Evolutionary conservation across 1,140 invertebrate species (phyloP), one percentile per base, ranked within the genome.

Genomic region (Onthophagus taurus): DNA sequence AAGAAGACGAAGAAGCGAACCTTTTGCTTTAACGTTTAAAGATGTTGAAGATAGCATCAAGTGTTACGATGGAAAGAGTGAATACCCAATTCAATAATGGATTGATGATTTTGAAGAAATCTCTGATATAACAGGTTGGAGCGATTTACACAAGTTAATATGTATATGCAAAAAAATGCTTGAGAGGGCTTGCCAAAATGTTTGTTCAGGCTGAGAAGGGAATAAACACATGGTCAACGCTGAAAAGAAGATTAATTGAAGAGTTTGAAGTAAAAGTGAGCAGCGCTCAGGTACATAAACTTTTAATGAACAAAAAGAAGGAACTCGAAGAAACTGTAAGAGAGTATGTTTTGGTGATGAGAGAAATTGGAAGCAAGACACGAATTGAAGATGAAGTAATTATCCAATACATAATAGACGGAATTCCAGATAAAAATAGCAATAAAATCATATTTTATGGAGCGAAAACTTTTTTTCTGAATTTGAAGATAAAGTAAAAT

Each of bases 321-420:
- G 26, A 29, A 30, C 17, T 29, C 11, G 35, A 39, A 4, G 49
- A 55, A 34, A 43, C 36, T 12, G 49, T 50, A 24, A 50, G 54
- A 47, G 47, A 50, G 18, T 59, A 58, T 38, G 20, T 42, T 2
- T 50, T 58, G 33, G 38, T 42, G 6, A 58, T 58, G 52, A 34
- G 50, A 18, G 50, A 58, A 43, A 58, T 61, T 12, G 59, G 50
- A 12, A 53, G 46, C 45, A 47, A 51, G 41, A 37, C 42, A 0
- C 19, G 41, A 16, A 44, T 60, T 1, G 54, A 61, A 20, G n/a
- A 20, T 1, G 45, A 43, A 30, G 36, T 46, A 13, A 20, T 53
- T 4, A 59, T 60, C 14, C 50, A 55, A 50, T 58, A 59, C 23
- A 57, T 61, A 3, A 53, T 58, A 14, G 50, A 60, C 7, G 55